A percentile compares a stretch with the other conserved stretches of the same genome.
Evolutionary conservation across 2,113 vertebrate species (phyloP).

Genomic region (Bujurquina vittata): DNA sequence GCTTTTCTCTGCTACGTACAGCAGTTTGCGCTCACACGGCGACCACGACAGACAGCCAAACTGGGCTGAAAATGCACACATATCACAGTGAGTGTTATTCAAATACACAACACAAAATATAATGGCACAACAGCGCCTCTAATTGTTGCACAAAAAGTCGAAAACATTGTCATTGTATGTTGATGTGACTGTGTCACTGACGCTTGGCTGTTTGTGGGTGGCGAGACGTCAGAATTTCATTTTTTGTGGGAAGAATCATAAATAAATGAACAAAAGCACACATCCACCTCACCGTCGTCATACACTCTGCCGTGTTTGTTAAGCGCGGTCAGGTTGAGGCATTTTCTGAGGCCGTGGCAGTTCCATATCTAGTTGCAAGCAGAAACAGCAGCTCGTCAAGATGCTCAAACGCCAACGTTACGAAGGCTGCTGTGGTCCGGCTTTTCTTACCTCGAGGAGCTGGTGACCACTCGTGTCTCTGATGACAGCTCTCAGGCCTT

Average conservation of each 20-base stretch:
- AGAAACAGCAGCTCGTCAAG: neutral
- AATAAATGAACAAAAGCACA: too few species aligned
- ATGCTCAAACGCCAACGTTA: neutral
- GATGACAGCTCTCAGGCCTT: constrained; percentile 69
- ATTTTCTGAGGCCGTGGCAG: constrained; percentile 68
- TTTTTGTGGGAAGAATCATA: too few species aligned
- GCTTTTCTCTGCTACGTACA: constrained; percentile 80
- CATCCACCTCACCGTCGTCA: constrained; percentile 67
- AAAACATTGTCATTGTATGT: too few species aligned
- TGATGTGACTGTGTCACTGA: fast-evolving
- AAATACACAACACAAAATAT: fast-evolving
- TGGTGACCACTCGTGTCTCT: constrained; percentile 69
- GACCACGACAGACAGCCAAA: constrained; percentile 83
- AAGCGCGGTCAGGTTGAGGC: constrained; percentile 74
- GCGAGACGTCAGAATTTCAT: neutral
- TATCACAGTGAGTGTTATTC: neutral
- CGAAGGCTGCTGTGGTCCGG: neutral
- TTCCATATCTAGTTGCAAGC: constrained; percentile 76
- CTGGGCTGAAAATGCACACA: constrained; percentile 65
- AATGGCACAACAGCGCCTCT: too few species aligned
- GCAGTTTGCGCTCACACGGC: constrained; percentile 72
- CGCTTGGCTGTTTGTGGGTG: neutral
- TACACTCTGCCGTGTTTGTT: constrained; percentile 79
- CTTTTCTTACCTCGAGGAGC: constrained; percentile 76
- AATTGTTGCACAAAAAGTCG: too few species aligned